Evolutionary conservation across 2,113 vertebrate species (phyloP), one percentile per base, ranked within the genome.

Genomic region (Columba janthina): DNA sequence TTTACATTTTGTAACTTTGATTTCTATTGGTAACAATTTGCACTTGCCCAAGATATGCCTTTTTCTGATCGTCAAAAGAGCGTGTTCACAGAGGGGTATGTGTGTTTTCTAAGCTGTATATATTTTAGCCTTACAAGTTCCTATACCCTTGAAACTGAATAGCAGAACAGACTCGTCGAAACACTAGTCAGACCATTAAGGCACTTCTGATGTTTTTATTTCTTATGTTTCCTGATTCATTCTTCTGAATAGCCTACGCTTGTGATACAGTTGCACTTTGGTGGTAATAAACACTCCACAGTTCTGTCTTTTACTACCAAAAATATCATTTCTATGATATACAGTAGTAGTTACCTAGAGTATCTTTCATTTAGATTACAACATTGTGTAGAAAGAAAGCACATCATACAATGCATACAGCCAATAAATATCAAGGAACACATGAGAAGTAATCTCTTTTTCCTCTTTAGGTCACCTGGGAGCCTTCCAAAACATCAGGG

Each of bases 311-410:
- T 82, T 65, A 57, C 44, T 71, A 72, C 60, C 46, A 82, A 87
- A 93, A 93, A 38, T 28, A 26, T 36, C 31, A 82, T 82, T 81
- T 15, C 32, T 84, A 20, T 84, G 77, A 87, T 70, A 64, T 40
- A 81, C 15, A 54, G 34, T 10, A 84, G 65, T 50, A 93, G 60
- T 71, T 81, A 89, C 21, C 20, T 57, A 13, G 4, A 81, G 38
- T 26, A 82, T 85, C 48, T 85, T 88, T 82, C 77, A 89, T 89
- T 91, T n/a, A 91, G 54, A 73, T 65, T 75, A 75, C 77, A 93
- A 48, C 12, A 48, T 3, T 65, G n/a, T 32, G n/a, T 28, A 69
- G 57, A 94, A 97, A 89, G 73, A 2, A 87, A 75, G 40, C 44
- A 72, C 8, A 75, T 64, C 61, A 29, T 29, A 72, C 5, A 51